phyloP scores from a whole-genome alignment of 2,113 vertebrate species.

The Onychorhynchus coronatus region DNA sequence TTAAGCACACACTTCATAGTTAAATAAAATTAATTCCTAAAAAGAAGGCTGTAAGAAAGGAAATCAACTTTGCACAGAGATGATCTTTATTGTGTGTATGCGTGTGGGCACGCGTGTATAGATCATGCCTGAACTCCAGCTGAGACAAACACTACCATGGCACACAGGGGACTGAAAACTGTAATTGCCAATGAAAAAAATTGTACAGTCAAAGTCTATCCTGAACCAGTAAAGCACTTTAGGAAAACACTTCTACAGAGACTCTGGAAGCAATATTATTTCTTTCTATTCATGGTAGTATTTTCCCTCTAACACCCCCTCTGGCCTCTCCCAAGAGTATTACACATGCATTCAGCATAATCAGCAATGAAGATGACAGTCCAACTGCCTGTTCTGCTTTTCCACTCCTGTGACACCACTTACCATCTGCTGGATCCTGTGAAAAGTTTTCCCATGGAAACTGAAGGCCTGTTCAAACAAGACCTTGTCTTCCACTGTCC shows the following conservation, averaged over 20 bases:
- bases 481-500: conserved; percentile 96
- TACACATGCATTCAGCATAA: background rate
- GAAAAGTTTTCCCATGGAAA: conserved; percentile 96
- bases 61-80: background rate
- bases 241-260: background rate
- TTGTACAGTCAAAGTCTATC: background rate
- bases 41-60: background rate
- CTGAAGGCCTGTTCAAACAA: conserved; percentile 96
- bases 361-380: background rate
- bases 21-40: conserved; percentile 7
- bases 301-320: background rate
- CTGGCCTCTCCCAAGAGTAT: background rate
- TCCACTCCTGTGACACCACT: conserved; percentile 35
- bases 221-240: background rate
- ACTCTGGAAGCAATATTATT: background rate
- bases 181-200: background rate
- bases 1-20: background rate
- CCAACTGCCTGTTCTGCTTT: background rate
- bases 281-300: background rate
- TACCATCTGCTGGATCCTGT: conserved; percentile 97
- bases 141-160: background rate
- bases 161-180: background rate
- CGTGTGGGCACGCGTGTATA: background rate
- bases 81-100: background rate
- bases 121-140: conserved; percentile 1